Conservation (phyloP, 2,797 vertebrate genomes). For the Lithobates sylvaticus region DNA sequence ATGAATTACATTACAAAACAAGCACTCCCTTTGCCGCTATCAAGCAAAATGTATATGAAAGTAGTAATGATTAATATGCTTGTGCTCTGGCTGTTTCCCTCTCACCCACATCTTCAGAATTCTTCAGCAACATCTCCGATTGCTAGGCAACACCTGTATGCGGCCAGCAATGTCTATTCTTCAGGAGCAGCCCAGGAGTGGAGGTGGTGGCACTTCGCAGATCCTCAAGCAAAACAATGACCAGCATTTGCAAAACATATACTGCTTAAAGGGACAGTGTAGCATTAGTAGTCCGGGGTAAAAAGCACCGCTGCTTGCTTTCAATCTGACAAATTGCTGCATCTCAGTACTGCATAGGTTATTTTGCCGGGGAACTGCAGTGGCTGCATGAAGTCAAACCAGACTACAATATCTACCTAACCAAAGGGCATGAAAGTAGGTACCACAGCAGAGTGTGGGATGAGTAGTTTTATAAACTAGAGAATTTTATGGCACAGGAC, state of each 20-base stretch:
- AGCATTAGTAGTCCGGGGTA: not conserved
- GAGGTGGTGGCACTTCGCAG: not conserved
- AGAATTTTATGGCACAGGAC: no score
- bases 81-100: not conserved
- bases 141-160: constrained; percentile 33
- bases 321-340: no score
- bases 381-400: no score
- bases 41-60: not conserved
- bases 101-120: not conserved
- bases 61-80: not conserved
- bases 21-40: not conserved
- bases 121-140: not conserved
- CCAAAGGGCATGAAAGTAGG: no score
- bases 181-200: not conserved
- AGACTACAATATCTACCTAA: no score
- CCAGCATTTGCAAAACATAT: constrained; percentile 1
- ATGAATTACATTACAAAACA: not conserved
- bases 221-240: not conserved
- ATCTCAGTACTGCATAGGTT: no score
- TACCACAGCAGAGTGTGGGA: no score
- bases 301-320: no score
- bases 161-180: not conserved
- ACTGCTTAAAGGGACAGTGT: not conserved
- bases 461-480: no score
- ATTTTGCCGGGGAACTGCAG: no score